phyloP scores from a whole-genome alignment of 2,888 invertebrate genomes.

The Drosophila peninsularis region DNA sequence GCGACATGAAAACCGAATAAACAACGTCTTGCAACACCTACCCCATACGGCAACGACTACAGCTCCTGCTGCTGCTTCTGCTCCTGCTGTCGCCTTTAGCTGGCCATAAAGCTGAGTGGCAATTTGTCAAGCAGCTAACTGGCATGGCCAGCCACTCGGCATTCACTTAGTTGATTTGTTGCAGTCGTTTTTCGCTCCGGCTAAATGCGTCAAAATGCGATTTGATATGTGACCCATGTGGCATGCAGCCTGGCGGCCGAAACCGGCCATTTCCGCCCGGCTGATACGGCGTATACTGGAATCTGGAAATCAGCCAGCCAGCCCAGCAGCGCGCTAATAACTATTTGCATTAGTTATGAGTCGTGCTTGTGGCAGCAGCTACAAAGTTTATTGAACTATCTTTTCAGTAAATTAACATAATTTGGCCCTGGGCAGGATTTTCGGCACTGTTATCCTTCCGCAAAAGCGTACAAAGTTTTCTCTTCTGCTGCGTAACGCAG shows the following conservation, averaged over 20 bases:
- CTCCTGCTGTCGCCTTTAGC: constrained; percentile 11
- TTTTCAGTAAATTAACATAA: constrained; percentile 69
- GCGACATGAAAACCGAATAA: constrained; percentile 78
- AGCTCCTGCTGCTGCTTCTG: not conserved
- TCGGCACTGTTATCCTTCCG: constrained; percentile 23
- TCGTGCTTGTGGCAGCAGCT: constrained; percentile 24
- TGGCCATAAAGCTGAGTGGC: constrained; percentile 66
- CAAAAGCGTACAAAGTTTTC: constrained; percentile 66
- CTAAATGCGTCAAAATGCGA: constrained; percentile 76
- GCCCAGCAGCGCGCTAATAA: constrained; percentile 41
- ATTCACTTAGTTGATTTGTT: constrained; percentile 75
- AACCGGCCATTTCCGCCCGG: constrained; percentile 48
- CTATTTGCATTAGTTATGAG: constrained; percentile 64
- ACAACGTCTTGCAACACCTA: constrained; percentile 62
- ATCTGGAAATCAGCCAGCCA: constrained; percentile 12
- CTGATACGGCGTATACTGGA: constrained; percentile 32
- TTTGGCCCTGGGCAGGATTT: constrained; percentile 60
- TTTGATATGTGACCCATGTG: constrained; percentile 65
- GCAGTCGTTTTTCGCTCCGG: constrained; percentile 74
- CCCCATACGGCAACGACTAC: not conserved
- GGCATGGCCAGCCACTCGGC: constrained; percentile 63
- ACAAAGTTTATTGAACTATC: constrained; percentile 58
- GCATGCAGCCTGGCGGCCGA: constrained; percentile 36
- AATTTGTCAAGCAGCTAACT: constrained; percentile 79
- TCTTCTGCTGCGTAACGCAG: constrained; percentile 22